Evolutionary conservation across 2,797 vertebrate genomes (phyloP).

Genomic region (Anguilla pacifica): DNA sequence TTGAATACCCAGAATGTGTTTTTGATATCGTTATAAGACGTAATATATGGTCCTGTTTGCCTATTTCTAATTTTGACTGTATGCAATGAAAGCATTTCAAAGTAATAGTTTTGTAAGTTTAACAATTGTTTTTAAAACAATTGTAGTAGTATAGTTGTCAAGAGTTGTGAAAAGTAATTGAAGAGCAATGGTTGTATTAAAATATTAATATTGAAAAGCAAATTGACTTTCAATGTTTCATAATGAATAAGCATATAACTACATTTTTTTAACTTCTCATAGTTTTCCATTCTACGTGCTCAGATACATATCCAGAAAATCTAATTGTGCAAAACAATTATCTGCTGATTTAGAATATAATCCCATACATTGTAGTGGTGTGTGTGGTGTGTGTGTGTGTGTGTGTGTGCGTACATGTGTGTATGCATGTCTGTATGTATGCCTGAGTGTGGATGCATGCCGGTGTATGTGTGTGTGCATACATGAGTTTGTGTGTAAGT

Average conservation of each 20-base stretch:
- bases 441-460: not conserved
- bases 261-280: not conserved
- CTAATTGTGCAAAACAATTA: not conserved
- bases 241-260: not conserved
- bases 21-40: not conserved
- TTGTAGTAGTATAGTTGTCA: not conserved
- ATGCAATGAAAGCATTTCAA: not conserved
- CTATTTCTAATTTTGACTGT: not conserved
- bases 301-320: not conserved
- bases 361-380: not conserved
- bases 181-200: not conserved
- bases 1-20: not conserved
- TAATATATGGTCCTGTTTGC: not conserved
- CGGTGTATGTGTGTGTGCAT: not conserved
- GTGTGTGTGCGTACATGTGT: not conserved
- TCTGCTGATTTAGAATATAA: not conserved
- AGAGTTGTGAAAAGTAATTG: not conserved
- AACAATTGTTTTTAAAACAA: not conserved
- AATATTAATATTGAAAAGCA: not conserved
- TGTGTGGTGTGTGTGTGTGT: constrained; percentile 7
- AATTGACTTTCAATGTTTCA: not conserved
- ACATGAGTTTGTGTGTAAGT: too few species aligned
- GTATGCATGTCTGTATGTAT: not conserved
- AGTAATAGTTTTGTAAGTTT: not conserved
- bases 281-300: not conserved